Evolutionary conservation across 2,113 vertebrate species (phyloP), one percentile per base, ranked within the genome.

Genomic region (Redunca redunca): DNA sequence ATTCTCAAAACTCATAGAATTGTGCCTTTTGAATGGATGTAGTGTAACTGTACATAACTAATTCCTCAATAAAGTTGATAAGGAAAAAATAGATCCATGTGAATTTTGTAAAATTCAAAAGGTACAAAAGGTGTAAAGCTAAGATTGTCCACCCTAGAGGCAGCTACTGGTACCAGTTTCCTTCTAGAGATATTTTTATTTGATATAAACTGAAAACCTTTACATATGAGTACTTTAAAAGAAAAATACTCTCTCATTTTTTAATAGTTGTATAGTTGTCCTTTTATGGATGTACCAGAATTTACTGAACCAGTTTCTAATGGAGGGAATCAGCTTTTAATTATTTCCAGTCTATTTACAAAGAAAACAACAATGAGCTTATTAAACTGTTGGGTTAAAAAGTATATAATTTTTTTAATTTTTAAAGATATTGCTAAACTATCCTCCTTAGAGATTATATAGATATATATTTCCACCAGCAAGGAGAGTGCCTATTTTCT

Each of bases 121-220:
- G 43, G 17, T 16, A n/a, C 7, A 88, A 92, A 92, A 62, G 15
- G 80, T 53, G 28, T 48, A 78, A 88, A 96, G 16, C 5, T 53
- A 87, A 85, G 48, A 40, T 58, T 60, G 52, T 23, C 52, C 43
- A 67, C 57, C 30, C n/a, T 57, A 36, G 80, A 60, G 52, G 6
- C 21, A 90, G 58, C 43, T 28, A 40, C 26, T n/a, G 2, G 64
- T 48, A 77, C 19, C 67, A 74, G 40, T 83, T 95, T 81, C 57
- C 82, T 94, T 95, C 91, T 84, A 60, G 46, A 88, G 36, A 53
- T 87, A 91, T 52, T 88, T 96, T 94, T 95, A 77, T 33, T 80
- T 58, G 88, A 28, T 17, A 82, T 36, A 95, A 85, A 85, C 62
- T 52, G 53, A 82, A 94, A 48, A 50, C 81, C 48, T 81, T 88